Evolutionary conservation across 2,113 vertebrate species (phyloP).

Genomic region (Erpornis zantholeuca): DNA sequence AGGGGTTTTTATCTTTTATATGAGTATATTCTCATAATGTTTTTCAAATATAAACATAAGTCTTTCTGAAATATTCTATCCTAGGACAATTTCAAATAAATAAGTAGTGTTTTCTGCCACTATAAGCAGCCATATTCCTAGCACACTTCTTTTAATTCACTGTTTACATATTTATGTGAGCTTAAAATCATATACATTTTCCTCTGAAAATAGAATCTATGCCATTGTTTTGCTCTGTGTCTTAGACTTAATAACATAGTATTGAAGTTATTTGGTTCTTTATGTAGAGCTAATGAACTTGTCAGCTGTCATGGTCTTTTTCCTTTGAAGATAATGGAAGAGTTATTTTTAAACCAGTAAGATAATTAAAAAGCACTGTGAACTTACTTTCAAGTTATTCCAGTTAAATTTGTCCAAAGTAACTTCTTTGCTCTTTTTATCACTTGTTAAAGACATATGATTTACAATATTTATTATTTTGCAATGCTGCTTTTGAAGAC

Average conservation of each 20-base stretch:
- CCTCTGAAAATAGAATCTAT: not conserved
- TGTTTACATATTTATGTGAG: not conserved
- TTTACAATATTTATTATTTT: not conserved
- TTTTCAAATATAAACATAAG: not conserved
- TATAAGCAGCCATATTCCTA: not conserved
- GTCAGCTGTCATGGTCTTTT: not conserved
- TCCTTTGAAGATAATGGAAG: not conserved
- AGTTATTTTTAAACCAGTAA: not conserved
- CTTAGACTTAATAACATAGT: not conserved
- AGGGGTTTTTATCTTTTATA: not conserved
- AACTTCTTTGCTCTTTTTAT: not conserved
- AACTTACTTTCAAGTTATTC: not conserved
- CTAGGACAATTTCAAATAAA: not conserved
- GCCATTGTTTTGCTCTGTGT: not conserved
- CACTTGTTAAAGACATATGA: not conserved
- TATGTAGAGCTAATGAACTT: not conserved
- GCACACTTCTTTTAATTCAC: not conserved
- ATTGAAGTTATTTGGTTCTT: not conserved
- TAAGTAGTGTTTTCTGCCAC: not conserved
- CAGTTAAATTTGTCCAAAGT: not conserved
- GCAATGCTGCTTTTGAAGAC: not conserved
- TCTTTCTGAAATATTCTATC: not conserved
- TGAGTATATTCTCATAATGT: not conserved
- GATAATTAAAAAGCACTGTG: not conserved
- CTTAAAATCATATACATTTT: not conserved